phyloP scores from a whole-genome alignment of 1,140 invertebrate genomes.

The Venustaconcha ellipsiformis region DNA sequence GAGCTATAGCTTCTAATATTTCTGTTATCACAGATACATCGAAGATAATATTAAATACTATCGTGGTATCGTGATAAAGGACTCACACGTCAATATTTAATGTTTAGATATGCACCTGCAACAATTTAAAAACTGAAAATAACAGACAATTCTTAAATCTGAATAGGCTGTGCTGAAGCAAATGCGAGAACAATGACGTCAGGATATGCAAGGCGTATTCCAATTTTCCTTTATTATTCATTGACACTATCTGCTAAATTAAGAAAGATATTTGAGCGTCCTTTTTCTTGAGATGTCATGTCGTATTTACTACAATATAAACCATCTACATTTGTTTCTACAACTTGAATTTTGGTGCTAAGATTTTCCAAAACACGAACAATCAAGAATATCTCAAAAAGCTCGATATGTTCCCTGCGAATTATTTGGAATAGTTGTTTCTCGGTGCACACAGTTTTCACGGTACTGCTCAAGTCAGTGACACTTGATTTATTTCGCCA shows the following conservation, averaged over 20 bases:
- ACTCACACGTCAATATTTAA: constrained; percentile 1
- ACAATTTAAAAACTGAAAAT: constrained; percentile 16
- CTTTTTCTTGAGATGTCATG: not conserved
- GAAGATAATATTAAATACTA: not conserved
- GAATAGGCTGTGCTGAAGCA: not conserved
- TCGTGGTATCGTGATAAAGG: not conserved
- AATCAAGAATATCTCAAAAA: constrained; percentile 20
- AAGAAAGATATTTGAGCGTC: not conserved
- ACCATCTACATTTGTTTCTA: not conserved
- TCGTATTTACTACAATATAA: not conserved
- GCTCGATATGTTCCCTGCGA: constrained; percentile 15
- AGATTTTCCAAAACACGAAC: not conserved
- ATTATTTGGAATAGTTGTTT: constrained; percentile 24
- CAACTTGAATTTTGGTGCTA: not conserved
- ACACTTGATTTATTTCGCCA: constrained; percentile 39
- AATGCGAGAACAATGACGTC: constrained; percentile 15
- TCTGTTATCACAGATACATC: not conserved
- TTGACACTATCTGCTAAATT: not conserved
- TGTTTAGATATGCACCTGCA: constrained; percentile 4
- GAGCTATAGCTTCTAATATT: not conserved
- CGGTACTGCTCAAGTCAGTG: constrained; percentile 41
- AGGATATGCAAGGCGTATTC: constrained; percentile 11
- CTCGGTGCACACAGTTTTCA: constrained; percentile 32
- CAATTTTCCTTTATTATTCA: not conserved
- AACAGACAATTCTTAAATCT: constrained; percentile 1